Conservation (phyloP, 2,113 vertebrate genomes). For the Vidua macroura region DNA sequence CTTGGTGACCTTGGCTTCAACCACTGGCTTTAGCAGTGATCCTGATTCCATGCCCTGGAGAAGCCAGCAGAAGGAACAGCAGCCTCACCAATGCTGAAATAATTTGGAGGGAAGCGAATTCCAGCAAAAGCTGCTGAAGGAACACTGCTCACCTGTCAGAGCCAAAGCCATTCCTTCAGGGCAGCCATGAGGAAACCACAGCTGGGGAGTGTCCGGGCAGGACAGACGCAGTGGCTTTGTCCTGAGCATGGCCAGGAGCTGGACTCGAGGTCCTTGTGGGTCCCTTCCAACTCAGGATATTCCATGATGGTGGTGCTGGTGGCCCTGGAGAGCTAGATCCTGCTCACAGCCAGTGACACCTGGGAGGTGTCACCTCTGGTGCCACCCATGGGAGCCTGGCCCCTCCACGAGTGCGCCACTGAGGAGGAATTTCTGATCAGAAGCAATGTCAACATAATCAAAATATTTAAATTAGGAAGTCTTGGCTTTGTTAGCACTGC, state of each 20-base stretch:
- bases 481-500: background rate
- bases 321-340: background rate
- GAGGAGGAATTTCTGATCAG: background rate
- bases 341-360: background rate
- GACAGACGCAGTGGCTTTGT: background rate
- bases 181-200: background rate
- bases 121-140: background rate
- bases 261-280: too few relatives aligned
- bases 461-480: background rate
- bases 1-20: background rate
- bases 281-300: background rate
- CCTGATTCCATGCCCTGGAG: background rate
- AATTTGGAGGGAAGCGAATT: background rate
- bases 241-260: background rate
- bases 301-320: background rate
- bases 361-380: background rate
- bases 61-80: background rate
- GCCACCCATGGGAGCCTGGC: background rate
- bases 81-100: background rate
- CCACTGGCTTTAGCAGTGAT: background rate
- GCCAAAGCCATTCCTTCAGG: background rate
- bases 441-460: background rate
- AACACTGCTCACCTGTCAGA: background rate
- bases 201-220: background rate
- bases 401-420: rapidly evolving